Base-by-base conservation (phyloP, 2,888 invertebrate genomes). In the Yponomeuta evonymella region DNA sequence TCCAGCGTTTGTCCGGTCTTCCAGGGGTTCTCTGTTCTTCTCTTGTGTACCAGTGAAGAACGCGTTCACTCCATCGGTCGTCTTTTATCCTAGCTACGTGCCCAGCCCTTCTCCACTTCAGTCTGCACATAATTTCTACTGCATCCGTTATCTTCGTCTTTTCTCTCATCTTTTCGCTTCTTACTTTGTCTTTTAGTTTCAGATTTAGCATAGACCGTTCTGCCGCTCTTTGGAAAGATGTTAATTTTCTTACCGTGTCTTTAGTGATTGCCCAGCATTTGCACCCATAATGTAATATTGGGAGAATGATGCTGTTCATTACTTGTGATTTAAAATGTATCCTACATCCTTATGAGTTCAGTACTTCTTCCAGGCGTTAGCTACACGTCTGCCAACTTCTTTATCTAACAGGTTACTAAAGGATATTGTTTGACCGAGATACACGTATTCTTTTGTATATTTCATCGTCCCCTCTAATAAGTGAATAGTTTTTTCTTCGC, bases 361-460 rank as follows among this genome's bases (percentile, higher is more conserved):
- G 71, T 73, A 77, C 64, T 75, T 75, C 15, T 75, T 74, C 75
- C 75, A 75, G 8, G 74, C 74, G 29, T 70, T 67, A 72, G 73
- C 67, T 29, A 70, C 69, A 73, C 74, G 73, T 73, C 72, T 62
- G 11, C 74, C 74, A 70, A 74, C 43, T 74, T 77, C 75, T 70
- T 66, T 70, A 15, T 33, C 48, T 15, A 36, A 48, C 12, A 48
- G 12, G 48, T 71, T 43, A n/a, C 70, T 23, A 48, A 72, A 67
- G 8, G 71, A 71, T 4, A 72, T 23, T 23, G 36, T 51, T 48
- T 70, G 70, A 8, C 67, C 69, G n/a, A 67, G 63, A 23, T 70
- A 70, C 8, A 70, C 43, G 15, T 70, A 70, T 33, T 70, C 64
- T 12, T 70, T 15, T 9, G 23, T 64, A 29, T 70, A 70, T 11